Evolutionary conservation across 2,888 invertebrate genomes (phyloP).

Genomic region (Oegoconia quadripuncta): DNA sequence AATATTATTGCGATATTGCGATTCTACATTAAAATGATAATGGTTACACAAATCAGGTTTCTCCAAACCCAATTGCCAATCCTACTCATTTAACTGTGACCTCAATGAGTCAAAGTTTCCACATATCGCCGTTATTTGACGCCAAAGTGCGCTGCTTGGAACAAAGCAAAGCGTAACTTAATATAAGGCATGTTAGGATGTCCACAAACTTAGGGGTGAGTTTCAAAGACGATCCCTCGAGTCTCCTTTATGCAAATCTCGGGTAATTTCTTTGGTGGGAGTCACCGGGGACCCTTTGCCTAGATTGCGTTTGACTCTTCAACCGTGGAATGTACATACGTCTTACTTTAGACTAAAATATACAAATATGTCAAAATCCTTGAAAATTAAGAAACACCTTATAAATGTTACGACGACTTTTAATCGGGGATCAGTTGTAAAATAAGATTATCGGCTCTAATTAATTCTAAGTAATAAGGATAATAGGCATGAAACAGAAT

Average conservation of each 20-base stretch:
- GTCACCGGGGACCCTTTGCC: constrained; percentile 60
- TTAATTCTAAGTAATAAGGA: too few relatives aligned
- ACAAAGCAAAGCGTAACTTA: constrained; percentile 59
- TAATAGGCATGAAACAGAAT: too few relatives aligned
- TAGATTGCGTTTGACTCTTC: constrained; percentile 66
- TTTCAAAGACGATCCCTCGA: constrained; percentile 67
- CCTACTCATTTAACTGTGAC: neutral
- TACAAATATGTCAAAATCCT: constrained; percentile 1
- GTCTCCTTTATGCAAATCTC: constrained; percentile 73
- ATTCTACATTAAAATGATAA: too few relatives aligned
- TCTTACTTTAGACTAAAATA: constrained; percentile 30
- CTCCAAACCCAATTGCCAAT: neutral
- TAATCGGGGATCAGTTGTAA: too few relatives aligned
- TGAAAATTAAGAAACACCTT: too few relatives aligned
- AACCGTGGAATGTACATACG: constrained; percentile 43
- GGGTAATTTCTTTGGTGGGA: constrained; percentile 71
- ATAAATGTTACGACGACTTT: too few relatives aligned
- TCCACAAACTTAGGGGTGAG: constrained; percentile 62
- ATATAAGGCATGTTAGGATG: constrained; percentile 65
- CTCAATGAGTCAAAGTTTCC: constrained; percentile 30
- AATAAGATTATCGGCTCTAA: too few relatives aligned
- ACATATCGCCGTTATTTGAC: constrained; percentile 42
- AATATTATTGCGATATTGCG: too few relatives aligned
- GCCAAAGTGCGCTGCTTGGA: constrained; percentile 34
- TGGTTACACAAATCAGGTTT: too few relatives aligned